Evolutionary conservation across 1,140 invertebrate genomes (phyloP).

Genomic region (Phocides pigmalion): DNA sequence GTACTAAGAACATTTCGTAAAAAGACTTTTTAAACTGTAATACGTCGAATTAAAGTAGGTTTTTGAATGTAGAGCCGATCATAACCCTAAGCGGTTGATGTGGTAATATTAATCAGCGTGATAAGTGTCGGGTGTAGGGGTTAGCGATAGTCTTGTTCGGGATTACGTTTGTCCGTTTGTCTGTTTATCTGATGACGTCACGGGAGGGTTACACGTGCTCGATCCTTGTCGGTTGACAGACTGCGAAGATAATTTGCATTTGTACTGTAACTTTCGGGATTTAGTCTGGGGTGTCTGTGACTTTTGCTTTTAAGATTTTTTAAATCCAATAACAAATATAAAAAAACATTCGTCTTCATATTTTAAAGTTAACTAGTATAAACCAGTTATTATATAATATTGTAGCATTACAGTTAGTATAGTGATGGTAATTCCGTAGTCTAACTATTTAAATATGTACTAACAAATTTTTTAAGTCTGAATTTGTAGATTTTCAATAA

Average conservation of each 20-base stretch:
- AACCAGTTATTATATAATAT: too few species aligned
- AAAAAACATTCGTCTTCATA: too few species aligned
- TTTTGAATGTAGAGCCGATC: conserved; percentile 19
- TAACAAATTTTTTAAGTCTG: too few species aligned
- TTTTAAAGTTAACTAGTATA: too few species aligned
- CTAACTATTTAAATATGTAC: too few species aligned
- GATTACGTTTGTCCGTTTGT: conserved; percentile 43
- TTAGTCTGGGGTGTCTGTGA: background rate
- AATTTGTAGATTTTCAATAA: too few species aligned
- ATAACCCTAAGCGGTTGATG: conserved; percentile 51
- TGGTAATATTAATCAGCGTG: conserved; percentile 52
- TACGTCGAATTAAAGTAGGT: background rate
- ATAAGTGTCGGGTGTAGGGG: conserved; percentile 53
- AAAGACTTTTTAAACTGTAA: conserved; percentile 27
- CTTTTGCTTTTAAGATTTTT: too few species aligned
- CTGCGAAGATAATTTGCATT: conserved; percentile 28
- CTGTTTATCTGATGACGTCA: conserved; percentile 54
- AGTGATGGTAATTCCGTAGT: too few species aligned
- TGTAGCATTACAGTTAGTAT: too few species aligned
- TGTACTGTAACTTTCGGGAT: conserved; percentile 16
- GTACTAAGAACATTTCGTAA: conserved; percentile 13
- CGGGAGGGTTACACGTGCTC: conserved; percentile 28
- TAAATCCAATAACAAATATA: too few species aligned
- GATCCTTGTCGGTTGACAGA: conserved; percentile 19
- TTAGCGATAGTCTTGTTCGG: conserved; percentile 42